A percentile compares a stretch with the other conserved stretches of the same genome.
These are phyloP conservation scores for Aplocera efformata DNA, from an alignment of 2,888 invertebrate genomes.

Conservation along the genomic window DNA sequence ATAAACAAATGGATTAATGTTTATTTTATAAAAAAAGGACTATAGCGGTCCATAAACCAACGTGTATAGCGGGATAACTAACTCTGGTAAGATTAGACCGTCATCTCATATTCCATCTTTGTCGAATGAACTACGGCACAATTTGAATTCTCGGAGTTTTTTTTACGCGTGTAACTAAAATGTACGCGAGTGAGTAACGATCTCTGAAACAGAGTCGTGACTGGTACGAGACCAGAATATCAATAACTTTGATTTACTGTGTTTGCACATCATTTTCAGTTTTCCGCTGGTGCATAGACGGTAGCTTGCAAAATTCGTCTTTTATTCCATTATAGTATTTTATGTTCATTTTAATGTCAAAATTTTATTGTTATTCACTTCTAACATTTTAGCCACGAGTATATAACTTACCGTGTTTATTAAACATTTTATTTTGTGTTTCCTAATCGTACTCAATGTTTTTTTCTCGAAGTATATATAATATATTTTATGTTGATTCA, in stretches of 20 bases:
- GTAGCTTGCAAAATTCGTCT: conserved; percentile 11
- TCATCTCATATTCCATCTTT: conserved; percentile 12
- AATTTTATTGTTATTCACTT: neutral
- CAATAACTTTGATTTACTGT: conserved; percentile 43
- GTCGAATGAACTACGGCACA: conserved; percentile 17
- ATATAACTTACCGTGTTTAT: too few species aligned
- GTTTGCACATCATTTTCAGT: conserved; percentile 27
- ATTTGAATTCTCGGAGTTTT: conserved; percentile 26
- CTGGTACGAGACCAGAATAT: conserved; percentile 45
- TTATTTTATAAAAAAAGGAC: too few species aligned
- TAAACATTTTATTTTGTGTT: too few species aligned
- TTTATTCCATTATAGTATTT: conserved; percentile 1
- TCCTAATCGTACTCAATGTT: too few species aligned
- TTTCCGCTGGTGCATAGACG: conserved; percentile 20
- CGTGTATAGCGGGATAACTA: too few species aligned
- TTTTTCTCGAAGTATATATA: too few species aligned
- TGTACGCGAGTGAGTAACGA: conserved; percentile 54
- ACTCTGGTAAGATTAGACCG: conserved; percentile 2
- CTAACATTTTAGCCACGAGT: too few species aligned
- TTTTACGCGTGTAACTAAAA: conserved; percentile 28
- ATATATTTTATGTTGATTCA: too few species aligned
- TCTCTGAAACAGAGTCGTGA: conserved; percentile 49
- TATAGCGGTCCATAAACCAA: too few species aligned
- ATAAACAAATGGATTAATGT: conserved; percentile 18
- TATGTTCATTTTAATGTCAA: neutral